These are phyloP conservation scores for Himalopsyche anomala DNA, from an alignment of 2,888 invertebrate genomes.

Conservation along the genomic window DNA sequence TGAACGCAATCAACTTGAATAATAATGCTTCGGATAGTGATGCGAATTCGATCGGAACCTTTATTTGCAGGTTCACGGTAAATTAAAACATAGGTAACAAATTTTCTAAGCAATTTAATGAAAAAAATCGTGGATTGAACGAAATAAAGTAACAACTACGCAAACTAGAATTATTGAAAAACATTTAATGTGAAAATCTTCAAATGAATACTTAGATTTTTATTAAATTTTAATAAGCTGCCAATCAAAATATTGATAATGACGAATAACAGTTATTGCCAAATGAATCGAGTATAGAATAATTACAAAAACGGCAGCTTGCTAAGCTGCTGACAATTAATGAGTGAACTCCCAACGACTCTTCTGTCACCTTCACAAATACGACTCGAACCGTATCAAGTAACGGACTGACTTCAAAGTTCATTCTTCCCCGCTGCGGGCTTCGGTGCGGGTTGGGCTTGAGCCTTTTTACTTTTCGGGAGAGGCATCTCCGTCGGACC, in stretches of 20 bases:
- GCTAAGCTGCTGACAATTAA: background rate
- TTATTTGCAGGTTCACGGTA: background rate
- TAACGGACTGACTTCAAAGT: conserved; percentile 44
- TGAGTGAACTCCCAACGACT: background rate
- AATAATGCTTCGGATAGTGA: background rate
- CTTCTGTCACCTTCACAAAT: background rate
- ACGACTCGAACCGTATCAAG: background rate
- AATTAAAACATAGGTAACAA: conserved; percentile 18
- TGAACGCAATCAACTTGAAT: too few relatives aligned
- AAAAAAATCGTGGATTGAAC: too few relatives aligned
- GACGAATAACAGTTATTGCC: conserved; percentile 27
- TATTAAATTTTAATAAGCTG: background rate
- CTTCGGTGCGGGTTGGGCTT: conserved; percentile 46
- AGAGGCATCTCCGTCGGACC: conserved; percentile 76
- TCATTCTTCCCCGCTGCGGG: conserved; percentile 54
- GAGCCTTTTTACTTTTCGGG: conserved; percentile 65
- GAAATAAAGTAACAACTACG: too few relatives aligned
- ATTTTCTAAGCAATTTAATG: background rate
- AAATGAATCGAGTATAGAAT: conserved; percentile 17
- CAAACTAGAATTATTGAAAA: background rate
- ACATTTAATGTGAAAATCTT: background rate
- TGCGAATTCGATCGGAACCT: background rate
- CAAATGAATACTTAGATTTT: background rate
- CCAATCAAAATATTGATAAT: background rate
- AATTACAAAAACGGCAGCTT: background rate